Evolutionary conservation across 1,140 invertebrate genomes (phyloP), one percentile per base, ranked within the genome.

Genomic region (Drosophila fuyamai): DNA sequence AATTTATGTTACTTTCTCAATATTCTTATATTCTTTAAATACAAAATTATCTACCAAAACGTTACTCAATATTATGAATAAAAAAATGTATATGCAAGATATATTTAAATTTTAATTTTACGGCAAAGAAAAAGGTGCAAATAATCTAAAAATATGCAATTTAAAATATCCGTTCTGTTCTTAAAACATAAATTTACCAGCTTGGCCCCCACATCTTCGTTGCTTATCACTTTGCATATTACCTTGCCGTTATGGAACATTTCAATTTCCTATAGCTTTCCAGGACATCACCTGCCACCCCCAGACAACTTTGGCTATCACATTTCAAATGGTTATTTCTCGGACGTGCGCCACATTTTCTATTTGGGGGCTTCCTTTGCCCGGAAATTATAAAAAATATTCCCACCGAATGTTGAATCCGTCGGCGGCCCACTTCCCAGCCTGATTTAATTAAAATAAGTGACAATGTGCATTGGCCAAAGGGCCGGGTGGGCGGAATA

Each of bases 361-460:
- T 63, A 78, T 85, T 85, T 67, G 83, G n/a, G 62, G 16, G 78
- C 66, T 83, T 86, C 84, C 83, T 77, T 63, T 67, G 72, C 47
- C 70, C 83, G 83, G 83, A 88, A 88, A 88, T 88, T 88, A 88
- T 83, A 59, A 79, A 76, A 72, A 63, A 74, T 7, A 65, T 47
- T 51, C n/a, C 38, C 61, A 57, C 47, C 50, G 40, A 67, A 72
- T 53, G 47, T 12, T 61, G 36, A 36, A 65, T 47, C 67, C 32
- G 16, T 41, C 10, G 51, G 43, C 41, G 67, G 46, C 70, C 53
- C 72, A 62, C 71, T 55, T 44, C 18, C 7, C 50, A 36, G 73
- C 36, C 32, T 67, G 79, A 76, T 85, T 86, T 86, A 86, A 88
- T 86, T 86, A 88, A 86, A 88, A 79, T 88, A 88, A 88, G 76